phyloP scores from a whole-genome alignment of 2,113 vertebrate species.

The Elaphurus davidianus region DNA sequence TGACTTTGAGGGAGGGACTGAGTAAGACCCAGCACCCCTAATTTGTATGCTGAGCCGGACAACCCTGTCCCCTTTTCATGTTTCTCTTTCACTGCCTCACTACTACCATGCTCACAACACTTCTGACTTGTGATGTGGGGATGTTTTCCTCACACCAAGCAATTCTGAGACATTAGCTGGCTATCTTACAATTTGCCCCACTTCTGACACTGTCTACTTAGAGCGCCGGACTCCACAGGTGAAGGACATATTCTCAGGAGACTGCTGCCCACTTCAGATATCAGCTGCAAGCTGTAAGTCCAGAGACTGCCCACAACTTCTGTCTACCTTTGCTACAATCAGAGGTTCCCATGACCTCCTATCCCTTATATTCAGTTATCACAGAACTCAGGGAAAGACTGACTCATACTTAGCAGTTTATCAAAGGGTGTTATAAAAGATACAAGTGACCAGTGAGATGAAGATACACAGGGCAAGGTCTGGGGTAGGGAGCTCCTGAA shows the following conservation, averaged over 20 bases:
- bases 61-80: neutral
- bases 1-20: neutral
- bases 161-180: neutral
- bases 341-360: neutral
- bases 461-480: neutral
- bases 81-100: neutral
- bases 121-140: neutral
- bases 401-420: neutral
- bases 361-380: neutral
- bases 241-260: neutral
- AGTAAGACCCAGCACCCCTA: neutral
- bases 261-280: neutral
- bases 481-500: neutral
- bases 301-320: neutral
- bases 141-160: neutral
- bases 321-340: too few species aligned
- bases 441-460: neutral
- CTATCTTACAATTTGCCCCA: neutral
- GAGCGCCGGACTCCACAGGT: fast-evolving
- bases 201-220: neutral
- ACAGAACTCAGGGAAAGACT: neutral
- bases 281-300: neutral
- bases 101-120: neutral
- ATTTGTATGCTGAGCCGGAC: neutral
- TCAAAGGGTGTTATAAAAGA: neutral